phyloP scores from a whole-genome alignment of 2,113 vertebrate species.

The Thermophis baileyi region DNA sequence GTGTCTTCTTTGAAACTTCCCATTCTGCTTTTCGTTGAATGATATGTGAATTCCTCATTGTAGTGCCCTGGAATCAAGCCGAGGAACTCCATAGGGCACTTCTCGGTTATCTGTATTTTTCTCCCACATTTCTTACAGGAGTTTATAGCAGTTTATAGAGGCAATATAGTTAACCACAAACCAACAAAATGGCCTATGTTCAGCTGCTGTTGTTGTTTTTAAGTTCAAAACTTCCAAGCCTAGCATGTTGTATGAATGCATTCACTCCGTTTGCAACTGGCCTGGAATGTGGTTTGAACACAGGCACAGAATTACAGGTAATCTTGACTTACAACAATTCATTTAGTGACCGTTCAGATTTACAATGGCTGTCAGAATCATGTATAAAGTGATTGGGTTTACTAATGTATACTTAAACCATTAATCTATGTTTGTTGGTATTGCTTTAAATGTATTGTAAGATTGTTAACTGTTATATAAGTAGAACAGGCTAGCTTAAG shows the following conservation, averaged over 20 bases:
- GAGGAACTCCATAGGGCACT: not conserved
- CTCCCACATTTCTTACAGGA: not conserved
- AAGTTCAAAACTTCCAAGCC: not conserved
- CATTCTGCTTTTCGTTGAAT: not conserved
- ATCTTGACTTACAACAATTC: too few species aligned
- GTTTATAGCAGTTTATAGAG: not conserved
- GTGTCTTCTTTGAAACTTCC: not conserved
- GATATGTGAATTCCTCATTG: not conserved
- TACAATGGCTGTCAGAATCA: too few species aligned
- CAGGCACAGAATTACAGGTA: not conserved
- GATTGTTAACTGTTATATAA: too few species aligned
- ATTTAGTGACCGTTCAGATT: too few species aligned
- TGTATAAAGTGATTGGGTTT: too few species aligned
- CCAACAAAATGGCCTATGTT: not conserved
- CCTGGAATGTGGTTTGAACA: not conserved
- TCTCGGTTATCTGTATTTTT: not conserved
- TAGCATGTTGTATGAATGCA: not conserved
- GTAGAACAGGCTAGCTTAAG: too few species aligned
- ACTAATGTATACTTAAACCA: too few species aligned
- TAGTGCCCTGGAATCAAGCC: not conserved
- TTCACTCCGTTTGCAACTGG: not conserved
- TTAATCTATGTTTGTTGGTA: too few species aligned
- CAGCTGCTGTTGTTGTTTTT: not conserved
- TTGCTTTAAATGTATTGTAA: too few species aligned
- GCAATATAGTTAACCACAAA: not conserved